Evolutionary conservation across 1,140 invertebrate species (phyloP), one percentile per base, ranked within the genome.

Genomic region (Drepana arcuata): DNA sequence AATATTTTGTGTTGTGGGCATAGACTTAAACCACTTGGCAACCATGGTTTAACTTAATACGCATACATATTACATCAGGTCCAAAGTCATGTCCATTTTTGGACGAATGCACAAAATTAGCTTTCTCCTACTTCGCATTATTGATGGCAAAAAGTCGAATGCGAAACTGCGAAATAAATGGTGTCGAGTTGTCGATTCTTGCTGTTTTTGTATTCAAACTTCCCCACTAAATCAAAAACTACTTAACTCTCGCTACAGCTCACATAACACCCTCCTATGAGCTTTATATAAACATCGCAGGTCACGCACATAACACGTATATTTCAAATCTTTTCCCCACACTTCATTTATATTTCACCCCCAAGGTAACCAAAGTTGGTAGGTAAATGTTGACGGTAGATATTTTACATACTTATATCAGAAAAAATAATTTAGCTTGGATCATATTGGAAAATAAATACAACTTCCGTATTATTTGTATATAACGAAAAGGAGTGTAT

Each of bases 161-260:
- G 41, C 31, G 41, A 42, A 46, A 56, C 41, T 55, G 50, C 39
- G 57, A 66, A 70, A 56, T 62, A 70, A 70, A 64, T 67, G 63
- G 50, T 60, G 55, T 56, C 51, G 56, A 49, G 54, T 61, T 62
- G 54, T 52, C 49, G 51, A 55, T 41, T 36, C 46, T 47, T 37
- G 51, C 46, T 59, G 52, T 66, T 61, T 64, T 60, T 61, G 49
- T 62, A 53, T 58, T 58, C 45, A 35, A 69, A 61, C 62, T 66
- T 64, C 45, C 40, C 30, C 41, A 44, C 43, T 66, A 63, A 63
- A 66, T 66, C 59, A 65, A 53, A 56, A 66, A 66, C 46, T 63
- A 63, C 27, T 58, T 50, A n/a, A 27, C 41, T 34, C 12, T 16
- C 4, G 9, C 7, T 14, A 28, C n/a, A 2, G 14, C 16, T 30